Evolutionary conservation across 2,888 invertebrate genomes (phyloP), one percentile per base, ranked within the genome.

Genomic region (Macropis europaea): DNA sequence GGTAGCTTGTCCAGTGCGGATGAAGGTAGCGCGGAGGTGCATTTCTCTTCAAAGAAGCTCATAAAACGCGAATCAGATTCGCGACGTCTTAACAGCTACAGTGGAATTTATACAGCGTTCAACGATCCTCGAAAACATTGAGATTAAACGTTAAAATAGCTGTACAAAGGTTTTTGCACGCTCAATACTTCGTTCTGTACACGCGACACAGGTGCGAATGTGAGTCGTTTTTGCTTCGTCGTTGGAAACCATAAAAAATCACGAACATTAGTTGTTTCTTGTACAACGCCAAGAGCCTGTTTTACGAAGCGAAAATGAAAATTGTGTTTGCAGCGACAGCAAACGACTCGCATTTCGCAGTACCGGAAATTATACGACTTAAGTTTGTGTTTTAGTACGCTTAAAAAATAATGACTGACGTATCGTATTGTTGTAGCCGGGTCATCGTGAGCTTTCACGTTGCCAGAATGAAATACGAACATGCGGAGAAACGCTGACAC

Each of bases 111-210:
- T 76, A 77, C 73, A 76, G 74, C 69, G 72, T 64, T 77, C 73
- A 67, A 77, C 71, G 69, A 71, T 72, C 76, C 70, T 75, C 79
- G 78, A 79, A 73, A 79, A 81, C 83, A 84, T 71, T 76, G 79
- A 83, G 71, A 79, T 82, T 81, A 82, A 77, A 74, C 69, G 74
- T 81, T 81, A 75, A 74, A 74, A 75, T 76, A 71, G 68, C 73
- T 84, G 59, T 79, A 82, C 82, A 84, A 84, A 77, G 70, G 76
- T 72, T 73, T 38, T 28, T 56, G 52, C 42, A 64, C 36, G 47
- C 32, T 54, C 36, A 17, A 40, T 26, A 43, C 34, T 60, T 60
- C 15, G 17, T 67, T 60, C 48, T 54, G 62, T 60, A 60, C 40
- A 60, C 28, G 34, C 40, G 32, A 47, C 17, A 47, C 59, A 19